Percentiles rank a stretch among this genome's conserved stretches.
phyloP scores from a whole-genome alignment of 2,113 vertebrate genomes.

The Thamnaconus septentrionalis region DNA sequence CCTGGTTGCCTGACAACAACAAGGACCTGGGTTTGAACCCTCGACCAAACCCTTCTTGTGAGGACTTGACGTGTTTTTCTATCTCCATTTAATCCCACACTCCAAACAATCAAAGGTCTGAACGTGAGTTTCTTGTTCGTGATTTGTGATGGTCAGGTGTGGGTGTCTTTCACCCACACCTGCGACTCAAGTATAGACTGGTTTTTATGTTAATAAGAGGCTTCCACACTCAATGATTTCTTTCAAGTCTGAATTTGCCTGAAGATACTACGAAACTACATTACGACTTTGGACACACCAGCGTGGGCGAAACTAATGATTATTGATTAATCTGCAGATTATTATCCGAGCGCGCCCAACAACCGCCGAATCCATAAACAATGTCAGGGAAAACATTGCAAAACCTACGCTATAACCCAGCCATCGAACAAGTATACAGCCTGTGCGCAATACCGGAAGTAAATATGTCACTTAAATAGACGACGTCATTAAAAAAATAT shows the following conservation, averaged over 20 bases:
- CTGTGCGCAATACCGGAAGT: too few species aligned
- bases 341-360: background rate
- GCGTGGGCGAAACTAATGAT: too few species aligned
- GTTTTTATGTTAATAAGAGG: background rate
- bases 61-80: constrained; percentile 12
- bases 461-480: too few species aligned
- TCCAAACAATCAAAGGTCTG: constrained; percentile 38
- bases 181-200: constrained; percentile 13
- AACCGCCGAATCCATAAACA: too few species aligned
- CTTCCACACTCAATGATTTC: background rate
- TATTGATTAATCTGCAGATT: background rate
- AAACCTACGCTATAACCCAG: too few species aligned
- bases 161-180: constrained; percentile 7
- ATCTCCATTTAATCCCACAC: constrained; percentile 53
- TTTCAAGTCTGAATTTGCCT: constrained; percentile 1
- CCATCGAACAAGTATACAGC: too few species aligned
- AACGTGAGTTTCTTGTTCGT: constrained; percentile 14
- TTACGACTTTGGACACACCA: background rate
- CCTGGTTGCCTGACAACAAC: constrained; percentile 36
- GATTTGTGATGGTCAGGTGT: constrained; percentile 32
- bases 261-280: background rate
- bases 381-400: too few species aligned
- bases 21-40: constrained; percentile 26
- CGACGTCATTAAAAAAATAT: too few species aligned
- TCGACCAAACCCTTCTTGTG: constrained; percentile 36